Evolutionary conservation across 2,797 vertebrate genomes (phyloP).

Genomic region (Hephaestus fuliginosus): DNA sequence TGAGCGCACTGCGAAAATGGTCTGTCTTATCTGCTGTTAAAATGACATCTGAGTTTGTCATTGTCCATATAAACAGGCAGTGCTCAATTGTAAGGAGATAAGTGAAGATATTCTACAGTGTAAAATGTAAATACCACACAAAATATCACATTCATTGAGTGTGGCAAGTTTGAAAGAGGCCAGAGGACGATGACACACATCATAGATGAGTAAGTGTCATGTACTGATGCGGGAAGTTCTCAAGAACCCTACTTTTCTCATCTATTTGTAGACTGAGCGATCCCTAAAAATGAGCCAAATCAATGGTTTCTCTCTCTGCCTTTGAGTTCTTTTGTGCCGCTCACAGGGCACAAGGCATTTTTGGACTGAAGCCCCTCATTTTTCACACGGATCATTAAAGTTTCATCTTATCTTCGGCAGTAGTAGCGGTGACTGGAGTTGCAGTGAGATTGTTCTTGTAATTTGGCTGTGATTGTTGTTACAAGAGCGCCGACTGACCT

Average conservation of each 20-base stretch:
- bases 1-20: background rate
- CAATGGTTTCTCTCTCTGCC: background rate
- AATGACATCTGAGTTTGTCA: background rate
- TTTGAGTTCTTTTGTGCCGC: background rate
- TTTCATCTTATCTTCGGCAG: constrained; percentile 8
- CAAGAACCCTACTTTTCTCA: background rate
- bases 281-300: constrained; percentile 5
- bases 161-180: constrained; percentile 6
- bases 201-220: constrained; percentile 16
- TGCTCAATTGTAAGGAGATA: background rate
- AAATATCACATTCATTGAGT: background rate
- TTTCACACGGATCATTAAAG: constrained; percentile 13
- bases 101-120: background rate
- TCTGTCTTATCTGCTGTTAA: background rate
- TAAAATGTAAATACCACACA: background rate
- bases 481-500: background rate
- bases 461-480: constrained; percentile 17
- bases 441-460: constrained; percentile 11
- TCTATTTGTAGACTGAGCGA: background rate
- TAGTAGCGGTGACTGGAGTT: background rate
- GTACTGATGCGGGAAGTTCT: background rate
- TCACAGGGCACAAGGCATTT: background rate
- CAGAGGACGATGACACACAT: constrained; percentile 22
- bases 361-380: constrained; percentile 4
- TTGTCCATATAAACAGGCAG: background rate